A percentile compares a stretch with the other conserved stretches of the same genome.
phyloP scores from a whole-genome alignment of 1,140 invertebrate genomes.

The Hyphantria cunea region DNA sequence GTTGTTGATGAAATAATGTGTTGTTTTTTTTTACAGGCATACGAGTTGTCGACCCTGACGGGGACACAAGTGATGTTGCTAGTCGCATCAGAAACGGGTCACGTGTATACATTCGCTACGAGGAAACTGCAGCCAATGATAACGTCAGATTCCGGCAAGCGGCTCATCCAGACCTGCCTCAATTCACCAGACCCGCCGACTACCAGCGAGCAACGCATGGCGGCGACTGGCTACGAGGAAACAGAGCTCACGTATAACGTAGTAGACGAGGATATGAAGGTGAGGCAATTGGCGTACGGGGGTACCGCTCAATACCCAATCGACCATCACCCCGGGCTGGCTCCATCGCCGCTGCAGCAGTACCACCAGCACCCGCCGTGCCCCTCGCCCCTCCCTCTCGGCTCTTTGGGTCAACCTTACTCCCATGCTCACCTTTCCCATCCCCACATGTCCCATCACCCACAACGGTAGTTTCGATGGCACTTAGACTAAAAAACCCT shows the following conservation, averaged over 20 bases:
- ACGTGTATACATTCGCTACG: conserved; percentile 99
- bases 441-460: conserved; percentile 86
- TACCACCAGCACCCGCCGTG: conserved; percentile 82
- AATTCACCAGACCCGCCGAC: conserved; percentile 98
- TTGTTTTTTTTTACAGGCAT: conserved; percentile 88
- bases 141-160: conserved; percentile 98
- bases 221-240: conserved; percentile 98
- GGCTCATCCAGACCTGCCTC: conserved; percentile 98
- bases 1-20: no score
- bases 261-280: conserved; percentile 96
- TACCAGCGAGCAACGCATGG: conserved; percentile 95
- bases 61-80: conserved; percentile 99
- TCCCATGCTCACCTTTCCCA: conserved; percentile 85
- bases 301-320: conserved; percentile 86
- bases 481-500: conserved; percentile 57
- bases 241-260: conserved; percentile 98
- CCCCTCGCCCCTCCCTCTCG: conserved; percentile 83
- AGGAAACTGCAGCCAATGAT: conserved; percentile 99
- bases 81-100: conserved; percentile 97
- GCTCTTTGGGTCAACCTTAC: conserved; percentile 83
- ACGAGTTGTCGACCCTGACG: conserved; percentile 98
- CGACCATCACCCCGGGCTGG: conserved; percentile 83
- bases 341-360: conserved; percentile 82
- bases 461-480: conserved; percentile 85
- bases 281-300: conserved; percentile 95